phyloP scores from a whole-genome alignment of 2,797 vertebrate genomes.

The Florisuga fusca region DNA sequence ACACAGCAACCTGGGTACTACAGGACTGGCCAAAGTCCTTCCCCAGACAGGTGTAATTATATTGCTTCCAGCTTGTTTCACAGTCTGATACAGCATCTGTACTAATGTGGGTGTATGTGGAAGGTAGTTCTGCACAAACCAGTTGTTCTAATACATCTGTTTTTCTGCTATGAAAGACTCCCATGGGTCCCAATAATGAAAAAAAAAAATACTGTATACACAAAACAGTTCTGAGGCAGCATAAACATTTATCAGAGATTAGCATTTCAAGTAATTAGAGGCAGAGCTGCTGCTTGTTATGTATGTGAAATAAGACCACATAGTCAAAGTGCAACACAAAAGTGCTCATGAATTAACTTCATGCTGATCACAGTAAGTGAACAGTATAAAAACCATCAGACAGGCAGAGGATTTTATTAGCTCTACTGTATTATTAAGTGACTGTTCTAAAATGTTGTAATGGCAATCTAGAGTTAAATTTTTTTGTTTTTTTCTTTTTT shows the following conservation, averaged over 20 bases:
- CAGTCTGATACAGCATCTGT: neutral
- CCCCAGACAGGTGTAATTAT: rapidly evolving
- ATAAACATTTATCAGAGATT: constrained; percentile 35
- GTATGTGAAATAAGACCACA: neutral
- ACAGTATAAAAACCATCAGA: neutral
- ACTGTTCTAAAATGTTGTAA: neutral
- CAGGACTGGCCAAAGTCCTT: neutral
- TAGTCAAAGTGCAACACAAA: neutral
- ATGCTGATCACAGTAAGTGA: neutral
- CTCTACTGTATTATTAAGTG: neutral
- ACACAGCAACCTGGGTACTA: neutral
- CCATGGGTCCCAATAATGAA: neutral
- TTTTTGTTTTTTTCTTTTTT: neutral
- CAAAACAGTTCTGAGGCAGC: neutral
- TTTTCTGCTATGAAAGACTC: neutral
- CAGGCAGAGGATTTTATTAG: neutral
- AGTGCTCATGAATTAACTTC: neutral
- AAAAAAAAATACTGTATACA: constrained; percentile 4
- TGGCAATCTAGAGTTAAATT: neutral
- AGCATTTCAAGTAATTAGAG: constrained; percentile 24
- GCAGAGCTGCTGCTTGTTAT: constrained; percentile 22
- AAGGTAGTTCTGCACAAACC: neutral
- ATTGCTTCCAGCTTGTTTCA: neutral
- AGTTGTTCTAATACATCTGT: neutral
- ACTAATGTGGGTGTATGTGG: rapidly evolving